Evolutionary conservation across 2,797 vertebrate species (phyloP), one percentile per base, ranked within the genome.

Genomic region (Rousettus madagascariensis): DNA sequence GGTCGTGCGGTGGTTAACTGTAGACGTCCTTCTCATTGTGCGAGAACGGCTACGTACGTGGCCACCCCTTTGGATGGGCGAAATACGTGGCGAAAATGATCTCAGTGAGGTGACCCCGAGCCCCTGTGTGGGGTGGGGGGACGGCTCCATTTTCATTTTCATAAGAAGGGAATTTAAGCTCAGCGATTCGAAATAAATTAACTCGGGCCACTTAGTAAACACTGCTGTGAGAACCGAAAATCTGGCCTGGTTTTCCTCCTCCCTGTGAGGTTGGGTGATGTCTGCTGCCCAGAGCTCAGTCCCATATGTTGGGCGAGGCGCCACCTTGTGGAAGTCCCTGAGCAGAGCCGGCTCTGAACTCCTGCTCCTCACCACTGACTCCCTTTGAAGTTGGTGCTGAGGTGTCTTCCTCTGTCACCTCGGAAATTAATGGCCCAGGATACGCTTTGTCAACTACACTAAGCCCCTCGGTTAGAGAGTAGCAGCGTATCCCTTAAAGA

Each of bases 261-360:
- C 38, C 0, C 33, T 0, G 16, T 15, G 30, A 28, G 24, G 82
- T 0, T 24, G 1, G 1, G 22, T 5, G n/a, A 30, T 2, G 5
- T 19, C 0, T 8, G 24, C 22, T 2, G 6, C 12, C 41, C 26
- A 0, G 0, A 0, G 30, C 1, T 33, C 84, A 8, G 78, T 84
- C 26, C 49, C 8, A 89, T 74, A 36, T 1, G 26, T 33, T 95
- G 96, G 87, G 30, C 46, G 83, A 87, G 93, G 97, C 95, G 95
- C 98, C 97, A 96, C 96, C 97, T 98, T 89, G 98, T 97, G 97
- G 98, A 66, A 3, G n/a, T 57, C 13, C 49, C 30, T 0, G 19
- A 49, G 77, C 53, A 68, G 36, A 66, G 61, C 59, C 28, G 6
- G 2, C 30, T 26, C 10, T 0, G 28, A 63, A 38, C 2, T 3